A percentile compares a stretch with the other conserved stretches of the same genome.
Conservation (phyloP, 2,888 invertebrate species). For the Acleris laterana region DNA sequence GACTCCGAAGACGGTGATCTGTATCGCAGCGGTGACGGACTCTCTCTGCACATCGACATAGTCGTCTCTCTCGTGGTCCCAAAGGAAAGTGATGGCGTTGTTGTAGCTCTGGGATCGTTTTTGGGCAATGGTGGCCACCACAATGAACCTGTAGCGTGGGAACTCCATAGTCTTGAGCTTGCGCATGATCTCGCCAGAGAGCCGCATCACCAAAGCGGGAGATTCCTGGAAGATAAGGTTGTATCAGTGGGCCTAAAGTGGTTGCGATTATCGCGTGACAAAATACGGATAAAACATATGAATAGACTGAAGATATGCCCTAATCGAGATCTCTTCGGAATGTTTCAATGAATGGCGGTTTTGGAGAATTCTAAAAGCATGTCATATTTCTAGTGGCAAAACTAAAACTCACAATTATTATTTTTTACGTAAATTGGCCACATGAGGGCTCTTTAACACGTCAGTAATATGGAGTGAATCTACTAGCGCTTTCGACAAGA, state of each 20-base stretch:
- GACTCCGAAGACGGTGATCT: constrained; percentile 68
- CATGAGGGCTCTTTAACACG: too few relatives aligned
- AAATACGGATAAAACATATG: too few relatives aligned
- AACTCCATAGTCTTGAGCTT: constrained; percentile 58
- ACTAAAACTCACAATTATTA: not conserved
- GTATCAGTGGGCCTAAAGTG: not conserved
- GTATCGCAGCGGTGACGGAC: constrained; percentile 58
- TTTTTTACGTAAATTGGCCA: too few relatives aligned
- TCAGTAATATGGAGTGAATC: too few relatives aligned
- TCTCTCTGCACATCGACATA: constrained; percentile 59
- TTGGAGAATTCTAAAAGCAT: too few relatives aligned
- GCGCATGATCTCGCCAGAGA: constrained; percentile 61
- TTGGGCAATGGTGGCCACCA: constrained; percentile 66
- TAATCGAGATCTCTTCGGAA: too few relatives aligned
- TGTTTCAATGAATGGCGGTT: too few relatives aligned
- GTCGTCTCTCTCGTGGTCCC: constrained; percentile 68
- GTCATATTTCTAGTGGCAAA: too few relatives aligned
- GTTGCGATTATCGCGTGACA: too few relatives aligned
- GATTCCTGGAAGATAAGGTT: constrained; percentile 17
- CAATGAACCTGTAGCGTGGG: constrained; percentile 66
- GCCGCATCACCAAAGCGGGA: constrained; percentile 14
- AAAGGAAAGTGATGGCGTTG: constrained; percentile 69
- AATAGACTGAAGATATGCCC: too few relatives aligned
- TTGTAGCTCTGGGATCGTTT: constrained; percentile 70
- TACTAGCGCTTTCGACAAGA: too few relatives aligned